Conservation (phyloP, 2,888 invertebrate genomes). For the Oscheius onirici region DNA sequence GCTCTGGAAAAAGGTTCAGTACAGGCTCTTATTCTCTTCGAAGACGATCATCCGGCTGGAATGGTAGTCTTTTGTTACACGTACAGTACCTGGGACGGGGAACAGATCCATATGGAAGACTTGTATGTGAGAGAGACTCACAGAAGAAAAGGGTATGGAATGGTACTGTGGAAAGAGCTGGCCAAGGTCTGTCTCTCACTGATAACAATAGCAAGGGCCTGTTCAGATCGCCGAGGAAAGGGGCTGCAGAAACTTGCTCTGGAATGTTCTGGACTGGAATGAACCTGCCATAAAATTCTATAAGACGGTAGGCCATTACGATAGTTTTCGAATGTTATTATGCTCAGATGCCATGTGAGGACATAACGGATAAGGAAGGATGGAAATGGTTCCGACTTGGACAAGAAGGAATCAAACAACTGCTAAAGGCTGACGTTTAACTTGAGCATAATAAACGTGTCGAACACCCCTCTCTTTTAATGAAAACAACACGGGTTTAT, state of each 20-base stretch:
- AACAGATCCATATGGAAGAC: slow-evolving; percentile 13
- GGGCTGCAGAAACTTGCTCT: background rate
- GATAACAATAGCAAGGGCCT: background rate
- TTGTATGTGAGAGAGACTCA: slow-evolving; percentile 11
- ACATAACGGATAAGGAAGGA: background rate
- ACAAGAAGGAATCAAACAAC: background rate
- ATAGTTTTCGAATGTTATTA: background rate
- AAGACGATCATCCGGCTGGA: slow-evolving; percentile 2
- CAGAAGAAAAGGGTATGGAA: slow-evolving; percentile 14
- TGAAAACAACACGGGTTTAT: no score
- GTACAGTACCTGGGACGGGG: slow-evolving; percentile 16
- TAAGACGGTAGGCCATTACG: background rate
- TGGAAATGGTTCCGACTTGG: slow-evolving; percentile 8
- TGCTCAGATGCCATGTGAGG: background rate
- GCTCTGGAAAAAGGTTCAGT: background rate
- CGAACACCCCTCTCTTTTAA: no score
- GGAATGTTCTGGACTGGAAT: slow-evolving; percentile 15
- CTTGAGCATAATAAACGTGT: no score
- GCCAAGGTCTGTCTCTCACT: background rate
- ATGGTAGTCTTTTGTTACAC: slow-evolving; percentile 4
- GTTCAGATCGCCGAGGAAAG: background rate
- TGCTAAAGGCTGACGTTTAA: background rate
- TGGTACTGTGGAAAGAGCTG: slow-evolving; percentile 7
- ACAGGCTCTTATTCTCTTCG: background rate
- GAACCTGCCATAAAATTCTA: slow-evolving; percentile 4